Evolutionary conservation across 2,888 invertebrate genomes (phyloP).

Genomic region (Dinocampus coccinellae): DNA sequence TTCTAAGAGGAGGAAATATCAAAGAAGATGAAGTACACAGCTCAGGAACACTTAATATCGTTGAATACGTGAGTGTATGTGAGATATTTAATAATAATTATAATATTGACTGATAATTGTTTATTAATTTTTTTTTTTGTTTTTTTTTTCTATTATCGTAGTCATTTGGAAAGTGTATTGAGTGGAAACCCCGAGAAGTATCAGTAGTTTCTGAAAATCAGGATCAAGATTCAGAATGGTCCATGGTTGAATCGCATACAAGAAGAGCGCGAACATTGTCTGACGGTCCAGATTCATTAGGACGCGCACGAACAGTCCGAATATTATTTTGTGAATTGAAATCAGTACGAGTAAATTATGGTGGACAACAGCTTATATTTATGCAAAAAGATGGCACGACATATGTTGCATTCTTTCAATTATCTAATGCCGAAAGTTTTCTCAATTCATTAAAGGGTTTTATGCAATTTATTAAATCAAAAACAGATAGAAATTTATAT

Average conservation of each 20-base stretch:
- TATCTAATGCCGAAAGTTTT: constrained; percentile 87
- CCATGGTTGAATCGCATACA: constrained; percentile 82
- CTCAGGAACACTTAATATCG: constrained; percentile 78
- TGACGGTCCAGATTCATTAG: constrained; percentile 65
- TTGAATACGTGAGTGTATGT: constrained; percentile 75
- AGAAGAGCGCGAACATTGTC: constrained; percentile 73
- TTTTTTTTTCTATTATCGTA: constrained; percentile 49
- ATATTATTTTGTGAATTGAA: constrained; percentile 76
- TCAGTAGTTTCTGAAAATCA: constrained; percentile 83
- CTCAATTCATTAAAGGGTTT: constrained; percentile 75
- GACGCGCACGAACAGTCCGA: constrained; percentile 71
- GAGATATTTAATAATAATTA: constrained; percentile 14
- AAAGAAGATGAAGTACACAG: constrained; percentile 74
- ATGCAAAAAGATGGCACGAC: constrained; percentile 80
- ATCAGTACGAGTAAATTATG: constrained; percentile 74
- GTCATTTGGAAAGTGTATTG: constrained; percentile 76
- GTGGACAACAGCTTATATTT: constrained; percentile 74
- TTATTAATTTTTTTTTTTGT: not conserved
- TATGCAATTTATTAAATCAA: constrained; percentile 77
- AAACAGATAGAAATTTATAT: constrained; percentile 80
- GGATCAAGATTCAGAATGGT: constrained; percentile 83
- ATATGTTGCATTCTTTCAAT: constrained; percentile 86
- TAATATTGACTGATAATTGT: not conserved
- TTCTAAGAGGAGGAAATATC: constrained; percentile 75
- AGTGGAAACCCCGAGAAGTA: constrained; percentile 87